phyloP scores from a whole-genome alignment of 2,888 invertebrate genomes.

The Rhingia campestris region DNA sequence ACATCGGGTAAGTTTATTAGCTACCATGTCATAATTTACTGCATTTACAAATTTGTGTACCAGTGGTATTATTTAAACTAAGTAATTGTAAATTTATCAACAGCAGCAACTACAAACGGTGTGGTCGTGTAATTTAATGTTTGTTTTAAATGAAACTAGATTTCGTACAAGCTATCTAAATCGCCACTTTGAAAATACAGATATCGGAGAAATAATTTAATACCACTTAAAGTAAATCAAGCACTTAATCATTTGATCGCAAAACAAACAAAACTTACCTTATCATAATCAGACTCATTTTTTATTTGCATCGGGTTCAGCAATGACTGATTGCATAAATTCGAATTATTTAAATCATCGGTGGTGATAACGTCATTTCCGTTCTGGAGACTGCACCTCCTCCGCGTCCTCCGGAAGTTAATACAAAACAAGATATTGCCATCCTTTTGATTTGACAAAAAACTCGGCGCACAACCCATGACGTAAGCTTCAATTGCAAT shows the following conservation, averaged over 20 bases:
- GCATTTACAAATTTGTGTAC: no score
- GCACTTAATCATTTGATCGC: not conserved
- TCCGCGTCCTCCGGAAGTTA: constrained; percentile 79
- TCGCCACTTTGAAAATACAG: not conserved
- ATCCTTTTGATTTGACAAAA: constrained; percentile 79
- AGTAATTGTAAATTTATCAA: no score
- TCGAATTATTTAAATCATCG: constrained; percentile 77
- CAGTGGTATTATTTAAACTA: no score
- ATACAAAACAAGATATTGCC: constrained; percentile 81
- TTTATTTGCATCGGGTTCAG: constrained; percentile 81
- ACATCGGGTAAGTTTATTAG: no score
- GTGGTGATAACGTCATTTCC: constrained; percentile 75
- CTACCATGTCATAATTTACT: no score
- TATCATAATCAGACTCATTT: constrained; percentile 81
- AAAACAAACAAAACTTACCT: constrained; percentile 77
- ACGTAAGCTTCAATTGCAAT: constrained; percentile 64
- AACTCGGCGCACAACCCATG: constrained; percentile 77
- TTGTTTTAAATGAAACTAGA: no score
- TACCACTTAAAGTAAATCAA: not conserved
- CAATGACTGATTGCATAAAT: constrained; percentile 81
- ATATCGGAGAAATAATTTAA: not conserved
- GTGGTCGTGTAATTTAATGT: no score
- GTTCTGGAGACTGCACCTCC: constrained; percentile 80
- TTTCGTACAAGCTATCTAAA: no score
- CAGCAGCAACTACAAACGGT: no score